These are phyloP conservation scores for Lamellibrachia satsuma DNA, from an alignment of 2,888 invertebrate genomes.

Conservation along the genomic window DNA sequence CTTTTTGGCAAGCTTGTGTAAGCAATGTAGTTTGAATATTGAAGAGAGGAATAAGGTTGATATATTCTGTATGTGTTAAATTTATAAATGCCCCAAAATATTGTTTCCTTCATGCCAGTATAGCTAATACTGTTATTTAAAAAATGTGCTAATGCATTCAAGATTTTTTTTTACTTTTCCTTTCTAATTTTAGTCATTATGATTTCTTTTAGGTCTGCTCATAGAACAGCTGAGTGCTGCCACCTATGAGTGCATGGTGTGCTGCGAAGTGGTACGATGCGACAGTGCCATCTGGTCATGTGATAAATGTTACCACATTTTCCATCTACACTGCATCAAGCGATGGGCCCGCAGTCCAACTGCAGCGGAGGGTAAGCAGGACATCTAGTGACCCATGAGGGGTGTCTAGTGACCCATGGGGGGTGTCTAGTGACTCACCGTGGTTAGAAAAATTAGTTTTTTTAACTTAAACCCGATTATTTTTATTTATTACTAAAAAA, in stretches of 20 bases:
- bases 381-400: conserved; percentile 14
- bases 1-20: too few species aligned
- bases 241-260: conserved; percentile 90
- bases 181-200: not conserved
- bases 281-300: conserved; percentile 90
- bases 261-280: conserved; percentile 86
- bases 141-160: too few species aligned
- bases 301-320: conserved; percentile 87
- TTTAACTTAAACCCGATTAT: too few species aligned
- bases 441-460: not conserved
- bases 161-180: too few species aligned
- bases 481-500: too few species aligned
- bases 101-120: not conserved
- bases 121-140: not conserved
- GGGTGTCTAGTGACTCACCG: conserved; percentile 18
- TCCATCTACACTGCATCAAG: conserved; percentile 88
- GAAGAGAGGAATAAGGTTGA: too few species aligned
- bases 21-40: too few species aligned
- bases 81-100: too few species aligned
- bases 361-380: conserved; percentile 45
- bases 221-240: conserved; percentile 84
- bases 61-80: too few species aligned
- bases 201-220: conserved; percentile 66
- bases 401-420: conserved; percentile 17
- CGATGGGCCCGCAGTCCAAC: conserved; percentile 79